Evolutionary conservation across 2,113 vertebrate genomes (phyloP), one percentile per base, ranked within the genome.

Genomic region (Oenanthe melanoleuca): DNA sequence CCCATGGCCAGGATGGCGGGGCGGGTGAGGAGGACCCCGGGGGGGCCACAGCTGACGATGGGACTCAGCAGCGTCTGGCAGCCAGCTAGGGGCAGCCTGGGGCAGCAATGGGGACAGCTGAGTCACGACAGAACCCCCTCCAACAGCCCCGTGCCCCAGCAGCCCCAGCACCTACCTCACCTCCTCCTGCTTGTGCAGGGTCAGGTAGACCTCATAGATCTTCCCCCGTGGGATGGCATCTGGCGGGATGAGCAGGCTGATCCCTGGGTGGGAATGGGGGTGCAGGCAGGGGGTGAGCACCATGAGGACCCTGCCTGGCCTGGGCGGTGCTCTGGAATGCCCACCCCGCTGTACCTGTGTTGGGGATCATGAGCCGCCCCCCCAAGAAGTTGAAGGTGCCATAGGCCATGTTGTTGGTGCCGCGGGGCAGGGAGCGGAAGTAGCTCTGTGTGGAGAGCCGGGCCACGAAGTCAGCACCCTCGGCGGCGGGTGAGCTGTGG

Each of bases 201-300:
- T 99, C 97, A 99, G 98, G 97, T 99, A 99, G 96, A 99, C 98
- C 98, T 99, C 99, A 37, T 99, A 99, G 98, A 99, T 99, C 98
- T 99, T 99, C 65, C 99, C 99, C 86, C 99, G 98, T 26, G 99
- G 99, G 97, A 99, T 99, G 97, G 99, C 99, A 45, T 99, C 99
- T 0, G 99, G 99, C 92, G 99, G 99, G 95, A 99, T 99, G 94
- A 99, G 99, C 97, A 99, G 98, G 95, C 99, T 99, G 98, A 99
- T 98, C 97, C 99, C 99, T 98, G 88, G 11, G 52, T 65, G 17
- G 24, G 19, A 77, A 63, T 21, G 15, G 37, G 28, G 3, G 38
- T 28, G 29, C 47, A 70, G 59, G 11, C 7, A 33, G 7, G 19
- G 38, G 40, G 15, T 88, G 60, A 65, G 90, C 34, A 44, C 50